Base-by-base conservation (phyloP, 23 tunicate species). In the Phallusia fumigata region DNA sequence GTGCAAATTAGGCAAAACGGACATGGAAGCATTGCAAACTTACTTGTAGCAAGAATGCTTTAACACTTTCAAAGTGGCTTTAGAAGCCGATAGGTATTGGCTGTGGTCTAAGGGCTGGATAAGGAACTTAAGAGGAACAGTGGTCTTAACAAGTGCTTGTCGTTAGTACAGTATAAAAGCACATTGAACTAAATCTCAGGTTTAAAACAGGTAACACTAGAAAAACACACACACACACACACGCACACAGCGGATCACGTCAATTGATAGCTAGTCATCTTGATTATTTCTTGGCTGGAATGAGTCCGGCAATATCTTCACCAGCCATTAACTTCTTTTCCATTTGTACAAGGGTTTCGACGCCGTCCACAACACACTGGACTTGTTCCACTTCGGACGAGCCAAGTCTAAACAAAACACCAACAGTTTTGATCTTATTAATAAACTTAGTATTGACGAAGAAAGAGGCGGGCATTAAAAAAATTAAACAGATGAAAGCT, bases 341-440 rank as follows among this genome's bases (percentile, higher is more conserved):
- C 88, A 92, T 85, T 36, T 83, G 72, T 47, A 92, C 75, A 49
- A 92, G 83, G 30, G 75, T 53, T 31, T 92, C 90, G 24, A 92
- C 97, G 19, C 97, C 97, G 69, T 92, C 97, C 21, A 92, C 97
- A 21, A 92, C 86, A 81, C 90, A 87, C 74, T 92, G 97, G 76
- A 92, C 97, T 75, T 87, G 91, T 21, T 87, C 88, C 73, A 92
- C 47, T 74, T 92, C 97, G 74, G 97, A 92, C 18, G 90, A 92
- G 45, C 97, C 97, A 78, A 92, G 89, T 75, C 97, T 89, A 52
- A 47, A 52, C 21, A 22, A 0, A 78, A 35, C 45, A 33, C 28
- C 19, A 49, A 44, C 34, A 31, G 69, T 1, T 58, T 58, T 1
- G 13, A 2, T 13, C 28, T 6, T 6, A 58, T 21, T 2, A 58